These are phyloP conservation scores for Pedionomus torquatus DNA, from an alignment of 2,113 vertebrate species.

Conservation along the genomic window DNA sequence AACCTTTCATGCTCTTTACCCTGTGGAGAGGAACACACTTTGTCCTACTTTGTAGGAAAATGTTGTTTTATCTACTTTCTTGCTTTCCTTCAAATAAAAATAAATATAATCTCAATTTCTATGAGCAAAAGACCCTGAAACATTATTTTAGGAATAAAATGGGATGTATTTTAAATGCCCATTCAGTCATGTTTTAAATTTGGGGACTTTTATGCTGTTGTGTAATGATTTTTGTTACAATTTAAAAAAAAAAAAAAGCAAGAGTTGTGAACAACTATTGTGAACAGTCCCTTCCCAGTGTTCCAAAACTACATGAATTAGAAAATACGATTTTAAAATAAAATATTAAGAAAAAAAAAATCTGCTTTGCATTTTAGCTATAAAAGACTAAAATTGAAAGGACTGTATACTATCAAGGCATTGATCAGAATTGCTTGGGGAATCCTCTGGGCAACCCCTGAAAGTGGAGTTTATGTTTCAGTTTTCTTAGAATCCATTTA, in stretches of 20 bases:
- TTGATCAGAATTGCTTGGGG: background rate
- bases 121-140: background rate
- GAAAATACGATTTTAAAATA: background rate
- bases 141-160: background rate
- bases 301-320: background rate
- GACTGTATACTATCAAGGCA: background rate
- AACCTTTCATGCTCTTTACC: constrained; percentile 35
- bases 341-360: background rate
- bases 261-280: background rate
- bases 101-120: background rate
- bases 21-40: background rate
- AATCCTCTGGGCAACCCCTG: background rate
- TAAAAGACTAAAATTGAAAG: background rate
- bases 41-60: background rate
- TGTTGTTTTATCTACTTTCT: background rate
- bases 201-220: background rate
- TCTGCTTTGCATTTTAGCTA: background rate
- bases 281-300: background rate
- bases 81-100: background rate
- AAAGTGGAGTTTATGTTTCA: background rate
- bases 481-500: background rate
- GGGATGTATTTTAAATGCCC: background rate
- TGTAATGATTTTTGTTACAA: background rate
- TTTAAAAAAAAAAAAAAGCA: background rate
- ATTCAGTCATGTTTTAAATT: background rate